Evolutionary conservation across 2,888 invertebrate species (phyloP).

Genomic region (Thereva nobilitata): DNA sequence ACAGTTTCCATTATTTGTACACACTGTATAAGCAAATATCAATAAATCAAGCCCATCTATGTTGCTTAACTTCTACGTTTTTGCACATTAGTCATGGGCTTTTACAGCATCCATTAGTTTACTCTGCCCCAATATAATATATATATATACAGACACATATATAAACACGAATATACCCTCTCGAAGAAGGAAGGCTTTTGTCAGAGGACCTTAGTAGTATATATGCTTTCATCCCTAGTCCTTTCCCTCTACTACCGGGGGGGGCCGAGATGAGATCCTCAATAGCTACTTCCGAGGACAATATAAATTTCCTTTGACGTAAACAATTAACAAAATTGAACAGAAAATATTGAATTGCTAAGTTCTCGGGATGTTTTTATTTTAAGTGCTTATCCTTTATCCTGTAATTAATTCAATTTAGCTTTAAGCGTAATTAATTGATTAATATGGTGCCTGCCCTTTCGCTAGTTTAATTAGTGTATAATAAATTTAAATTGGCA

Average conservation of each 20-base stretch:
- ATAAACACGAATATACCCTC: too few relatives aligned
- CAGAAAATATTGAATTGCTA: not conserved
- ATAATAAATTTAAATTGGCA: too few relatives aligned
- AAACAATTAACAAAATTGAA: conserved; percentile 30
- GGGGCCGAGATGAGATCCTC: conserved; percentile 3
- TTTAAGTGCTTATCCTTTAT: not conserved
- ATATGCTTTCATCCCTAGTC: too few relatives aligned
- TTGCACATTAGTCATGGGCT: conserved; percentile 30
- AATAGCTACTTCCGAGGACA: conserved; percentile 21
- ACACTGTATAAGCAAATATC: conserved; percentile 18
- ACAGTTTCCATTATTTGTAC: too few relatives aligned
- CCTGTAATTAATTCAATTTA: too few relatives aligned
- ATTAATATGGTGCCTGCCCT: too few relatives aligned
- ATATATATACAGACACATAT: not conserved
- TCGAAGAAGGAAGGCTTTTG: too few relatives aligned
- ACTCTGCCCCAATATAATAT: conserved; percentile 6
- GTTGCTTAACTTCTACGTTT: conserved; percentile 1
- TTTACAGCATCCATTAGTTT: conserved; percentile 25
- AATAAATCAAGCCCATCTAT: conserved; percentile 26
- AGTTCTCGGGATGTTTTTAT: not conserved
- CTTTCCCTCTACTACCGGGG: too few relatives aligned
- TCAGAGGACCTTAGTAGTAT: too few relatives aligned
- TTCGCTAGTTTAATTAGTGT: too few relatives aligned
- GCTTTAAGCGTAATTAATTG: too few relatives aligned
- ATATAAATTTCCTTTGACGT: conserved; percentile 25